These are phyloP conservation scores for Agriopis marginaria DNA, from an alignment of 2,888 invertebrate species.

Conservation along the genomic window DNA sequence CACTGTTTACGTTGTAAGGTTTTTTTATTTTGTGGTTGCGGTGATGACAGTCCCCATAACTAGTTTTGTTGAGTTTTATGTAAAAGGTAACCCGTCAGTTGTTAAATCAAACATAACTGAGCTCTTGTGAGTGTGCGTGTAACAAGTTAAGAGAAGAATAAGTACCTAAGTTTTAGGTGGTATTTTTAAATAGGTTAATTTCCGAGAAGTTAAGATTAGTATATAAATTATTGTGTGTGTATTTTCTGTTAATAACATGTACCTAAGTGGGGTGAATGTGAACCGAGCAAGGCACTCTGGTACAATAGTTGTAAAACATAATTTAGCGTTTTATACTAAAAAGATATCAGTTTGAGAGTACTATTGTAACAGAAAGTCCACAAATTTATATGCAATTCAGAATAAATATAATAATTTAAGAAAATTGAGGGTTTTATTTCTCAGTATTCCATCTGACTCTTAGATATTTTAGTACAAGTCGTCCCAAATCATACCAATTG, in stretches of 20 bases:
- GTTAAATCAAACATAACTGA: constrained; percentile 56
- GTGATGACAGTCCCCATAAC: constrained; percentile 52
- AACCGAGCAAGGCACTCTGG: constrained; percentile 67
- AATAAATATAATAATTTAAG: constrained; percentile 85
- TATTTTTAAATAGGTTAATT: constrained; percentile 80
- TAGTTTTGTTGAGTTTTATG: constrained; percentile 69
- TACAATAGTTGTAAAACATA: constrained; percentile 80
- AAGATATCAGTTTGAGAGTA: constrained; percentile 80
- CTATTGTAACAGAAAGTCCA: constrained; percentile 86
- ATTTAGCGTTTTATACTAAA: constrained; percentile 83
- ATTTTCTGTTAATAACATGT: constrained; percentile 80
- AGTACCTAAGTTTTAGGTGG: constrained; percentile 77
- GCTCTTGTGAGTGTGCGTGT: constrained; percentile 69
- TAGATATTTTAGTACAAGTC: too few relatives aligned
- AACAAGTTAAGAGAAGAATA: constrained; percentile 70
- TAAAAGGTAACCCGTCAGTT: constrained; percentile 59
- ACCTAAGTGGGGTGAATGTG: constrained; percentile 67
- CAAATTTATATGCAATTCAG: constrained; percentile 86
- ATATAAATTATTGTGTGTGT: constrained; percentile 84
- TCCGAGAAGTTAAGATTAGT: constrained; percentile 75
- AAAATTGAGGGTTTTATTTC: constrained; percentile 59
- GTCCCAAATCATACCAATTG: background rate
- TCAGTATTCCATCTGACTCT: background rate
- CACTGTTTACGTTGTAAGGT: constrained; percentile 54
- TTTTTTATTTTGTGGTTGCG: constrained; percentile 57